Conservation (phyloP, 1,140 invertebrate genomes). For the Chironomus tepperi region DNA sequence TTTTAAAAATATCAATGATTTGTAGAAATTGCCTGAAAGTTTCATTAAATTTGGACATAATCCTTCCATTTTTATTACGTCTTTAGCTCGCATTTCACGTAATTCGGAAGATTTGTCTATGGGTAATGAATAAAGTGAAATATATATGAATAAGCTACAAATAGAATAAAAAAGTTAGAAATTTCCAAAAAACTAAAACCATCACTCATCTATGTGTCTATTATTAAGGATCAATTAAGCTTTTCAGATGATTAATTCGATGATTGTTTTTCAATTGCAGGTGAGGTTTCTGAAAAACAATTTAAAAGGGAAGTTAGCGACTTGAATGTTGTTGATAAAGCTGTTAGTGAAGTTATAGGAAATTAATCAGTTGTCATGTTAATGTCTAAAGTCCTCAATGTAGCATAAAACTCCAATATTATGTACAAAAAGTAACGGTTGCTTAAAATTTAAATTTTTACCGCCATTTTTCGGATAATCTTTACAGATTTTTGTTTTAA, state of each 20-base stretch:
- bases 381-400: not conserved
- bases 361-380: not conserved
- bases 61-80: not conserved
- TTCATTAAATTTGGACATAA: not conserved
- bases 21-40: not conserved
- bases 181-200: not conserved
- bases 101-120: not conserved
- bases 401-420: no score
- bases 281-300: not conserved
- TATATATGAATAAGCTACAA: not conserved
- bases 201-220: not conserved
- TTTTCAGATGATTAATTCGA: not conserved
- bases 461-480: not conserved
- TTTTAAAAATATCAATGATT: not conserved
- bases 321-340: not conserved
- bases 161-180: constrained; percentile 1
- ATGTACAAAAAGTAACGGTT: not conserved
- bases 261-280: not conserved
- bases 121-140: not conserved
- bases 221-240: not conserved
- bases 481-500: not conserved
- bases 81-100: constrained; percentile 5
- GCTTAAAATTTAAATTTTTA: not conserved
- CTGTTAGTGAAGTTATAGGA: not conserved
- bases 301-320: not conserved